Percentiles rank a stretch among this genome's conserved stretches.
These are phyloP conservation scores for Typhlichthys eigenmanni DNA, from an alignment of 2,797 vertebrate species.

Conservation along the genomic window DNA sequence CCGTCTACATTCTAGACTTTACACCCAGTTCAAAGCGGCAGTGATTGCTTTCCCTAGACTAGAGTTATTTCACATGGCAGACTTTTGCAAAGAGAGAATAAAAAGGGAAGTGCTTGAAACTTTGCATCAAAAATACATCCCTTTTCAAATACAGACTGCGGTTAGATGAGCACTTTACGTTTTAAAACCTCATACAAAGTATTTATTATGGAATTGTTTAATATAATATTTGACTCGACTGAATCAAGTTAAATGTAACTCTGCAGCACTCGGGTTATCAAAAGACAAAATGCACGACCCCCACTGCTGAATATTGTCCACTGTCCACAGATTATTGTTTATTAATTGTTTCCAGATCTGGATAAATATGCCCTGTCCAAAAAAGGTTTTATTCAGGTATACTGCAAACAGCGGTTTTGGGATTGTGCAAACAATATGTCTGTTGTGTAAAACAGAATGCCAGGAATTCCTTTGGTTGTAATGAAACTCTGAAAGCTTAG, in stretches of 20 bases:
- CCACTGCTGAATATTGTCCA: constrained; percentile 8
- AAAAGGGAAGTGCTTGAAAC: constrained; percentile 63
- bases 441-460: constrained; percentile 17
- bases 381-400: constrained; percentile 11
- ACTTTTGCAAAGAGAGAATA: constrained; percentile 30
- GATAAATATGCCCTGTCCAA: constrained; percentile 2
- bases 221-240: constrained; percentile 1
- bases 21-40: constrained; percentile 25
- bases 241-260: constrained; percentile 18
- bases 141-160: constrained; percentile 29
- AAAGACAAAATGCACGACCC: constrained; percentile 28
- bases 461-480: constrained; percentile 16
- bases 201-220: constrained; percentile 15
- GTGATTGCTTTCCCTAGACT: constrained; percentile 1
- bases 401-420: constrained; percentile 9
- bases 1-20: constrained; percentile 38
- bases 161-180: constrained; percentile 41
- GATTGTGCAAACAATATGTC: constrained; percentile 5
- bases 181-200: constrained; percentile 31
- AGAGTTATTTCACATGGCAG: constrained; percentile 30
- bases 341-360: constrained; percentile 1
- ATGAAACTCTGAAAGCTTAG: constrained; percentile 27
- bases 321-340: not conserved
- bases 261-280: constrained; percentile 30
- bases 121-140: constrained; percentile 27